These are phyloP conservation scores for Nyctibius grandis DNA, from an alignment of 2,797 vertebrate species.

Conservation along the genomic window DNA sequence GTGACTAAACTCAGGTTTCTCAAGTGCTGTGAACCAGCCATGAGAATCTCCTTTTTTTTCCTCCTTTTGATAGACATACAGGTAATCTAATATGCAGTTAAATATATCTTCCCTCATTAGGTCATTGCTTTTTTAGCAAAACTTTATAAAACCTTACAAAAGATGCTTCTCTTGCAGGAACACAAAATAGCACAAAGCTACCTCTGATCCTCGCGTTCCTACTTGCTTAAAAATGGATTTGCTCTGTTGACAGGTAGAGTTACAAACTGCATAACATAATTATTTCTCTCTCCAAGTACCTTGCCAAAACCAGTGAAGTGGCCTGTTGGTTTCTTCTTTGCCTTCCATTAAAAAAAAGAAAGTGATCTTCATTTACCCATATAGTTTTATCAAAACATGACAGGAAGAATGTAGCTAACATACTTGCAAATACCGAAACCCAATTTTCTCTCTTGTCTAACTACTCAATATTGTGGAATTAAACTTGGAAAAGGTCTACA, in stretches of 20 bases:
- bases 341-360: neutral
- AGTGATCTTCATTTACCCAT: neutral
- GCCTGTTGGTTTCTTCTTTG: neutral
- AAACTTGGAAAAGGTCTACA: neutral
- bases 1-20: neutral
- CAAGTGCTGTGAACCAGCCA: neutral
- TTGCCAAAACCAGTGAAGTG: neutral
- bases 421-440: neutral
- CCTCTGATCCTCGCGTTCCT: neutral
- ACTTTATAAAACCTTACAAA: neutral
- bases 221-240: neutral
- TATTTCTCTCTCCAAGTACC: neutral
- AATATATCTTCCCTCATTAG: neutral
- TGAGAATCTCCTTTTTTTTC: neutral
- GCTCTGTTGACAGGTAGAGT: neutral
- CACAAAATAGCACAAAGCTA: neutral
- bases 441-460: neutral
- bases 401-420: neutral
- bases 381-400: neutral
- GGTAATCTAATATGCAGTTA: neutral
- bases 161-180: neutral
- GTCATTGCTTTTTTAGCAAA: neutral
- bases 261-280: neutral
- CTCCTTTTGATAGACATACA: neutral
- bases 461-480: neutral